A percentile compares a stretch with the other conserved stretches of the same genome.
Evolutionary conservation across 2,797 vertebrate genomes (phyloP).

Genomic region (Parauchenoglanis ngamensis): DNA sequence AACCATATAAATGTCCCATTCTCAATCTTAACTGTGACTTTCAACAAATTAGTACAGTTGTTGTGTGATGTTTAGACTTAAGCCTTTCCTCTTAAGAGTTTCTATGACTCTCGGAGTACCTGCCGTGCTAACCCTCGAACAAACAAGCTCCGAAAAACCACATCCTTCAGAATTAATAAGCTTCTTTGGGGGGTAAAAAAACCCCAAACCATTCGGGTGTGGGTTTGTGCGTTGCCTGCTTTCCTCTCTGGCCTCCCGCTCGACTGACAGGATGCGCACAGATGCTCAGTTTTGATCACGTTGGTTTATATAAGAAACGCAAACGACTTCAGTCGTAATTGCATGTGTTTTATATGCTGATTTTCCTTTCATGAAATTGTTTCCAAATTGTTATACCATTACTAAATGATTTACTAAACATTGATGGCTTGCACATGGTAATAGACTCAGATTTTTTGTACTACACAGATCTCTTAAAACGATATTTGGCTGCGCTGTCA

Average conservation of each 20-base stretch:
- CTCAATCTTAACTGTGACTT: background rate
- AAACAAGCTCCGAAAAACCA: background rate
- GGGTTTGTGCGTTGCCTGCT: background rate
- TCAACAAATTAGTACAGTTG: background rate
- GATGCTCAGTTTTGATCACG: background rate
- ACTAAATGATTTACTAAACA: background rate
- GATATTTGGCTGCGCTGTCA: background rate
- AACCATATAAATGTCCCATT: background rate
- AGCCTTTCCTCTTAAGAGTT: constrained; percentile 1
- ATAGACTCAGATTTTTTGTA: background rate
- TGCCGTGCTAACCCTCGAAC: background rate
- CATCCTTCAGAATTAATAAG: background rate
- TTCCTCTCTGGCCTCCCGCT: background rate
- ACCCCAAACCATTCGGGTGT: background rate
- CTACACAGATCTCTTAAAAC: background rate
- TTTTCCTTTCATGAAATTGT: background rate
- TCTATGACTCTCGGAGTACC: background rate
- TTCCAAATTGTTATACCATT: background rate
- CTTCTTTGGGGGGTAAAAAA: background rate
- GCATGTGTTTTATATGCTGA: background rate
- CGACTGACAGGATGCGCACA: constrained; percentile 6
- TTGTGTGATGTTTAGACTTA: background rate
- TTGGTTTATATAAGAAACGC: too few species aligned
- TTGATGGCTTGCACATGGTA: background rate
- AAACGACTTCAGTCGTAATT: background rate